A percentile compares a stretch with the other conserved stretches of the same genome.
Evolutionary conservation across 1,140 invertebrate species (phyloP).

Genomic region (Rhagoletis zephyria): DNA sequence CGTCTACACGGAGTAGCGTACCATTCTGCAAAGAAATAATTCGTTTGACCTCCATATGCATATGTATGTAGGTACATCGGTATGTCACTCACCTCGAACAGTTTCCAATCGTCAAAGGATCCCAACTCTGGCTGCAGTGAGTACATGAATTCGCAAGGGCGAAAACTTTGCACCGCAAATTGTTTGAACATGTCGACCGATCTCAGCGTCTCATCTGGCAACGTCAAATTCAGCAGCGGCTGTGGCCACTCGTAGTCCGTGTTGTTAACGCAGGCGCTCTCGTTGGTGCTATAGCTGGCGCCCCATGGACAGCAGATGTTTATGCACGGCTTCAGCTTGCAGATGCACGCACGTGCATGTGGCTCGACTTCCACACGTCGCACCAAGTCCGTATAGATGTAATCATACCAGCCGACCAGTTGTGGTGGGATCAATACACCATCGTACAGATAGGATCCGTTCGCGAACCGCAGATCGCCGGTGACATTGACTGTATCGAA

Average conservation of each 20-base stretch:
- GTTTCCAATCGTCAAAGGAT: constrained; percentile 61
- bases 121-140: constrained; percentile 62
- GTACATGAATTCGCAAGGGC: constrained; percentile 67
- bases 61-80: no score
- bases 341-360: constrained; percentile 67
- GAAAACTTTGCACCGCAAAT: constrained; percentile 67
- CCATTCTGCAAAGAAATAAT: constrained; percentile 60
- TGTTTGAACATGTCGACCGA: constrained; percentile 64
- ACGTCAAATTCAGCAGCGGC: constrained; percentile 63
- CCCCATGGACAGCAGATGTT: constrained; percentile 71
- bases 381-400: constrained; percentile 63
- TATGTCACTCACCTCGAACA: constrained; percentile 60
- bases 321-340: constrained; percentile 67
- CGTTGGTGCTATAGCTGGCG: constrained; percentile 56
- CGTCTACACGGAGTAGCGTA: constrained; percentile 63
- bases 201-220: constrained; percentile 57
- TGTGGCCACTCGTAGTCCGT: constrained; percentile 61
- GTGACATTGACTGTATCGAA: constrained; percentile 70
- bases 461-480: constrained; percentile 59
- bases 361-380: constrained; percentile 62
- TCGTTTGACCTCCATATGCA: no score
- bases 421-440: constrained; percentile 65
- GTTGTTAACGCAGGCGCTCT: constrained; percentile 59
- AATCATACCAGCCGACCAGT: constrained; percentile 65
- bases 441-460: constrained; percentile 67